Base-by-base conservation (phyloP, 2,113 vertebrate species). In the Cyanistes caeruleus region DNA sequence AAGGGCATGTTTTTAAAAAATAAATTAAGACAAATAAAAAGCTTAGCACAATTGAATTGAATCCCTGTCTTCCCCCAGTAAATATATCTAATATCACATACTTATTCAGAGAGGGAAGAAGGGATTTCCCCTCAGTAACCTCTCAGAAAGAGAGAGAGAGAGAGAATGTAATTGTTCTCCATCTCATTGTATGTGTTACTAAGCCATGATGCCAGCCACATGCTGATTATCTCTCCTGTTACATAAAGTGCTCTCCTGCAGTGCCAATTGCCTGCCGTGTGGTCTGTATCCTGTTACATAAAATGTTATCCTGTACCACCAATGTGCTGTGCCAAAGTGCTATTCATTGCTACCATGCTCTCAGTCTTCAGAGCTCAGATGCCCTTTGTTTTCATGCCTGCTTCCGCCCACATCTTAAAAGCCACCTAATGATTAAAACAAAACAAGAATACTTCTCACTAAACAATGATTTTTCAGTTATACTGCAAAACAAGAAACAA, bases 211-310 rank as follows among this genome's bases (percentile, higher is more conserved):
- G 86, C 92, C 95, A 93, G 73, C 85, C 93, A 77, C 88, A 94
- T 84, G 93, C 84, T 81, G 95, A 95, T 96, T 93, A 92, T 95
- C 79, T 94, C 85, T 94, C 21, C 9, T n/a, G 80, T 95, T 93
- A 94, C 94, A 94, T 93, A 95, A 96, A 96, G 84, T 25, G 75
- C 77, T 90, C 72, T 95, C 96, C 93, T 37, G 75, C 0, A 0
- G 90, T 64, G 94, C 93, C 94, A 96, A 33, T 5, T 73, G 90
- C 91, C 67, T 30, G 92, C 59, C 74, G 0, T 89, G 93, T 21
- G 35, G 80, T 75, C 90, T 89, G 86, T 84, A 90, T 94, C 92
- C 87, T 35, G 30, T 97, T 92, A 93, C 87, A 94, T 73, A 81
- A 95, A 97, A 68, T 5, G 68, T 20, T 70, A 53, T 35, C 93